Conservation (phyloP, 2,888 invertebrate genomes). For the Toxonevra muliebris region DNA sequence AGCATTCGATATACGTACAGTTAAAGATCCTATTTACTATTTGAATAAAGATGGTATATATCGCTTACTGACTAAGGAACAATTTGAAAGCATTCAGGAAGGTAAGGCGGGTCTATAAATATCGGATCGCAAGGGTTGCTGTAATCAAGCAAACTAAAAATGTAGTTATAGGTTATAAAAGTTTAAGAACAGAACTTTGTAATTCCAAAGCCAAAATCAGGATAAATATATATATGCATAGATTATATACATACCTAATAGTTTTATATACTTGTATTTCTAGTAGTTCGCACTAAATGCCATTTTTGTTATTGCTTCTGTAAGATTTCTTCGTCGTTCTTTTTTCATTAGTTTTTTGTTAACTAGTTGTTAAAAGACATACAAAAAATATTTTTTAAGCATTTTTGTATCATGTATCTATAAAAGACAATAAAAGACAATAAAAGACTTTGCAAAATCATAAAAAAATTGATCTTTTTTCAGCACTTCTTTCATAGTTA, state of each 20-base stretch:
- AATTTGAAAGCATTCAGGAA: conserved; percentile 67
- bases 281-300: background rate
- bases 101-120: conserved; percentile 69
- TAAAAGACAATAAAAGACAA: background rate
- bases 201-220: background rate
- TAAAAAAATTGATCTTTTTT: too few relatives aligned
- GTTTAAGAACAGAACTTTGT: too few relatives aligned
- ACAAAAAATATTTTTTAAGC: background rate
- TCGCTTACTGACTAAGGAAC: conserved; percentile 65
- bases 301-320: background rate
- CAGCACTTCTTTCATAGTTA: too few relatives aligned
- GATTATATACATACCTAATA: too few relatives aligned
- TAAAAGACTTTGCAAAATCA: background rate
- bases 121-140: too few relatives aligned
- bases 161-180: too few relatives aligned
- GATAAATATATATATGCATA: background rate
- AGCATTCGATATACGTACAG: conserved; percentile 79
- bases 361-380: background rate
- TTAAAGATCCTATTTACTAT: conserved; percentile 81
- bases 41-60: conserved; percentile 69
- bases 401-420: background rate
- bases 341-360: background rate
- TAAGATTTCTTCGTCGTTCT: background rate
- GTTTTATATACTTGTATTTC: background rate
- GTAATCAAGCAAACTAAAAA: too few relatives aligned